Evolutionary conservation across 2,888 invertebrate genomes (phyloP).

Genomic region (Synergus umbraculus): DNA sequence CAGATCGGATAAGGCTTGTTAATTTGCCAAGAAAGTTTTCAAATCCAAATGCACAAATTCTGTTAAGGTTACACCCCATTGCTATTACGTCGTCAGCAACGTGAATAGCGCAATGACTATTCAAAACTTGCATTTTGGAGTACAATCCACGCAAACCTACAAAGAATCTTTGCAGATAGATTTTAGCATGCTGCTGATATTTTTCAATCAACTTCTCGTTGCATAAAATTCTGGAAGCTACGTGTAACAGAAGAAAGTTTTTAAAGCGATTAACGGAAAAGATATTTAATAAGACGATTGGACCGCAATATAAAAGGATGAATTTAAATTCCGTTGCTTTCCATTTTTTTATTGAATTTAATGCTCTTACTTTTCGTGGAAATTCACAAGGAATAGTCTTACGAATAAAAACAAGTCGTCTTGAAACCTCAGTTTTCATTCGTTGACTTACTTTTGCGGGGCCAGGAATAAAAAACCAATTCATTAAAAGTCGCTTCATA

Average conservation of each 20-base stretch:
- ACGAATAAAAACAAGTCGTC: constrained; percentile 34
- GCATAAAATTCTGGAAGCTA: constrained; percentile 46
- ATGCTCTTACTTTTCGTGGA: constrained; percentile 45
- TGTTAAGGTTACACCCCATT: constrained; percentile 38
- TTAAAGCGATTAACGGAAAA: constrained; percentile 29
- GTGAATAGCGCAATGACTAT: constrained; percentile 49
- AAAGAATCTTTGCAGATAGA: constrained; percentile 61
- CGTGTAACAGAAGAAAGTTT: constrained; percentile 47
- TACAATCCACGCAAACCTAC: background rate
- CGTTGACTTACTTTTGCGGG: constrained; percentile 7
- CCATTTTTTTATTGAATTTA: constrained; percentile 40
- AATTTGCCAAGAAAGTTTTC: constrained; percentile 47
- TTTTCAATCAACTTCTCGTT: constrained; percentile 30
- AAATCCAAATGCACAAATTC: constrained; percentile 48
- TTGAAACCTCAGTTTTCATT: constrained; percentile 36
- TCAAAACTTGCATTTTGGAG: constrained; percentile 45
- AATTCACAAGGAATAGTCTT: constrained; percentile 45
- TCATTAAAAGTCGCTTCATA: constrained; percentile 45
- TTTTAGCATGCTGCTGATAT: constrained; percentile 50
- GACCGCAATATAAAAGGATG: background rate
- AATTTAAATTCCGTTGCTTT: constrained; percentile 46
- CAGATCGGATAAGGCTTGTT: constrained; percentile 43
- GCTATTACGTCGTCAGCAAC: constrained; percentile 48
- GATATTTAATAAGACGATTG: constrained; percentile 43
- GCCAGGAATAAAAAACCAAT: constrained; percentile 43